These are phyloP conservation scores for Pogonognathellus flavescens DNA, from an alignment of 1,140 invertebrate species.

Conservation along the genomic window DNA sequence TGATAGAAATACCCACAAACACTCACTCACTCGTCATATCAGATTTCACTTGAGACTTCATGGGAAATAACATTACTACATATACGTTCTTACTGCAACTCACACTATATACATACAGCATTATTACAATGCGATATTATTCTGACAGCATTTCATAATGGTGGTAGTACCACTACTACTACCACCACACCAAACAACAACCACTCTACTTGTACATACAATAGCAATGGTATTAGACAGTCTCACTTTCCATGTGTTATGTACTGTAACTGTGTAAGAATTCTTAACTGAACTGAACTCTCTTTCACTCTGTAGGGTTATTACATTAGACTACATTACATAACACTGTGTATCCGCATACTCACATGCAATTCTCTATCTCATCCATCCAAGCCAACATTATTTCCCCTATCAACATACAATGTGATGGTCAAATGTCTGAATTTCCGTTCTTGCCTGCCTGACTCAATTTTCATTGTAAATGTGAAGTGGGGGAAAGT, in stretches of 20 bases:
- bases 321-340: neutral
- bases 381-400: neutral
- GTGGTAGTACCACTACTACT: no score
- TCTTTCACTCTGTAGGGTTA: neutral
- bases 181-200: no score
- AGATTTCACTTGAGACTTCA: conserved; percentile 41
- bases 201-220: no score
- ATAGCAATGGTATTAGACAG: no score
- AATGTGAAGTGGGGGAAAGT: conserved; percentile 32
- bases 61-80: neutral
- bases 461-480: conserved; percentile 21
- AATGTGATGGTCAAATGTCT: conserved; percentile 44
- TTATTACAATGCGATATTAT: no score
- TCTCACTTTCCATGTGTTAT: no score
- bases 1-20: conserved; percentile 25
- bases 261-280: no score
- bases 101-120: no score
- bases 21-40: conserved; percentile 35
- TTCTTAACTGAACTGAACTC: neutral
- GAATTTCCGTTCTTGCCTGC: conserved; percentile 18
- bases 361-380: neutral
- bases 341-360: neutral
- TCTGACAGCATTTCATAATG: no score
- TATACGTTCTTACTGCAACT: no score
- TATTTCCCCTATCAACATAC: neutral